Percentiles rank a stretch among this genome's conserved stretches.
phyloP scores from a whole-genome alignment of 2,888 invertebrate genomes.

The Cremastinae sp. region DNA sequence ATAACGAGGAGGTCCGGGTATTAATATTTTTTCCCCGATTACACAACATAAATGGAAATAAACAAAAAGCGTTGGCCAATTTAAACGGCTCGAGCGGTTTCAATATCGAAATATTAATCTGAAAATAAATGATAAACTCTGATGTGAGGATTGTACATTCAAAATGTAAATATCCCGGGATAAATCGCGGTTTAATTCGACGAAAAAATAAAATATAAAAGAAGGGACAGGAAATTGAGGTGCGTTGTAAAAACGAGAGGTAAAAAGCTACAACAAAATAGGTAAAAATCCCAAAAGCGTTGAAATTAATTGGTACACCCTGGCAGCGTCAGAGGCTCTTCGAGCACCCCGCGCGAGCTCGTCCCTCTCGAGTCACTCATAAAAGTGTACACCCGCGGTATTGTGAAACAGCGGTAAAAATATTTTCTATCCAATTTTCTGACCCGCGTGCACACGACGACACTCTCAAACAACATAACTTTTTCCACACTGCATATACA shows the following conservation, averaged over 20 bases:
- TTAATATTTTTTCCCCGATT: too few species aligned
- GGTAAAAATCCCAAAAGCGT: constrained; percentile 12
- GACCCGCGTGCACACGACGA: constrained; percentile 3
- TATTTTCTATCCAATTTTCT: constrained; percentile 42
- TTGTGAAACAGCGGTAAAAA: constrained; percentile 10
- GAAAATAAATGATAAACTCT: not conserved
- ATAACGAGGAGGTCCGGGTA: too few species aligned
- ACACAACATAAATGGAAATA: too few species aligned
- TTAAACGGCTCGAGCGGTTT: too few species aligned
- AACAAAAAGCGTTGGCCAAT: too few species aligned
- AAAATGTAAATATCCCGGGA: too few species aligned
- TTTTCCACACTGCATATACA: not conserved
- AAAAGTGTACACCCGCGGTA: constrained; percentile 29
- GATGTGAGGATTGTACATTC: not conserved
- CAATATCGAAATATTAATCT: not conserved
- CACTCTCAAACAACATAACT: constrained; percentile 11
- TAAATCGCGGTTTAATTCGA: constrained; percentile 3
- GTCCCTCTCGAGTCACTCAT: constrained; percentile 12
- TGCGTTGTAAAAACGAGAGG: too few species aligned
- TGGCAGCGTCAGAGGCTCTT: not conserved
- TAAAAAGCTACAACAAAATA: not conserved
- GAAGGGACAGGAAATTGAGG: not conserved
- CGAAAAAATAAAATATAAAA: constrained; percentile 1
- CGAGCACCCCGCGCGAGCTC: constrained; percentile 7
- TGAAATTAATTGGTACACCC: constrained; percentile 43